Evolutionary conservation across 2,888 invertebrate genomes (phyloP).

Genomic region (Rhingia rostrata): DNA sequence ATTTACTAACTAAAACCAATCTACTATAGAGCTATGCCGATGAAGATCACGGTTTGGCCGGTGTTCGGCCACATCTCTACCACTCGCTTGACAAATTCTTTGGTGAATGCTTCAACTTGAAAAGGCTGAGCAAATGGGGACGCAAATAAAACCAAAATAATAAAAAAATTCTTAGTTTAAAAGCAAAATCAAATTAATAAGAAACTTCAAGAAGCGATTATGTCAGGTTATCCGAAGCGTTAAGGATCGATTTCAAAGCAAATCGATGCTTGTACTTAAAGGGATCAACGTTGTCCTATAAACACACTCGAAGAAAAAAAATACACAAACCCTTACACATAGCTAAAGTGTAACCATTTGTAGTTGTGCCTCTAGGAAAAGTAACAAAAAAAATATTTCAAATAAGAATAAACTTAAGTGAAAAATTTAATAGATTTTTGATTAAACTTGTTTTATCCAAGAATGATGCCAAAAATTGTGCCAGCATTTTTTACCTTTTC

Average conservation of each 20-base stretch:
- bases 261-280: constrained; percentile 68
- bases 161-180: constrained; percentile 22
- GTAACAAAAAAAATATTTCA: background rate
- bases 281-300: constrained; percentile 49
- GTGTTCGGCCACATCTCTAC: constrained; percentile 93
- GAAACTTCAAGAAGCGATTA: constrained; percentile 14
- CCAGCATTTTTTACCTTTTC: constrained; percentile 60
- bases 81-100: constrained; percentile 94
- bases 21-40: constrained; percentile 93
- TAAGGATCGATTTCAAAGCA: constrained; percentile 53
- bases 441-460: constrained; percentile 47
- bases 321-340: constrained; percentile 20
- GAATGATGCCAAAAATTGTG: constrained; percentile 57
- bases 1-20: constrained; percentile 1
- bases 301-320: constrained; percentile 27
- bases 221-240: constrained; percentile 51
- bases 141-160: constrained; percentile 58
- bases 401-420: constrained; percentile 54
- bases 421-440: constrained; percentile 26
- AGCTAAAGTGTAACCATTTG: constrained; percentile 62
- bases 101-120: constrained; percentile 81
- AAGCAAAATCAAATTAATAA: constrained; percentile 13
- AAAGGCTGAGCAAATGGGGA: constrained; percentile 77
- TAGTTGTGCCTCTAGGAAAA: constrained; percentile 75
- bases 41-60: constrained; percentile 93